Percentiles rank a stretch among this genome's conserved stretches.
Evolutionary conservation across 2,797 vertebrate species (phyloP).

Genomic region (Botia almorhae): DNA sequence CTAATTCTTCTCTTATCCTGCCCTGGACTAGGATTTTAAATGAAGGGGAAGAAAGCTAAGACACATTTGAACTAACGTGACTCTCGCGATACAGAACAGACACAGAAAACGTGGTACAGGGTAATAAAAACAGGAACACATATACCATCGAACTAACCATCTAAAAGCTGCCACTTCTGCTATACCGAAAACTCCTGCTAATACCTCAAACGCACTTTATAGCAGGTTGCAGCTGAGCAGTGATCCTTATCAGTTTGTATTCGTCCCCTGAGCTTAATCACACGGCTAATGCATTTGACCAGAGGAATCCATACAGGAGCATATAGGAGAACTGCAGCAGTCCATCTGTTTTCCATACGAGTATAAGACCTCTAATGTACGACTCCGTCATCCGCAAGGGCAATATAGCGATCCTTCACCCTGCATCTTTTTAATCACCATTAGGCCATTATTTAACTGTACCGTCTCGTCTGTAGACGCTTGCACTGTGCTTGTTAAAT

Average conservation of each 20-base stretch:
- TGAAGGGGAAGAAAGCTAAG: conserved; percentile 48
- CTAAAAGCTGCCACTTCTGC: background rate
- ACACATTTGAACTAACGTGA: conserved; percentile 43
- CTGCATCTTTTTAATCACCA: conserved; percentile 59
- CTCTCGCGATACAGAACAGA: conserved; percentile 2
- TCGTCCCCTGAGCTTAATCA: conserved; percentile 44
- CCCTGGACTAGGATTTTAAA: conserved; percentile 58
- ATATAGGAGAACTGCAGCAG: conserved; percentile 26
- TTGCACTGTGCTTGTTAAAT: conserved; percentile 52
- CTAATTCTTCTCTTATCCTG: conserved; percentile 72
- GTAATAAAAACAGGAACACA: too few species aligned
- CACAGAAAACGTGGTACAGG: background rate
- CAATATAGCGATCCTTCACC: conserved; percentile 44
- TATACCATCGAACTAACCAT: background rate
- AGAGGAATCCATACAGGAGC: conserved; percentile 39
- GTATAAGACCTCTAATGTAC: conserved; percentile 39
- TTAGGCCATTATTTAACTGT: conserved; percentile 45
- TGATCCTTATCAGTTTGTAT: conserved; percentile 49
- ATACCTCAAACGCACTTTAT: background rate
- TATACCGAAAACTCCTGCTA: conserved; percentile 1
- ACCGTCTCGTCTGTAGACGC: conserved; percentile 55
- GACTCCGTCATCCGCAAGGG: conserved; percentile 45
- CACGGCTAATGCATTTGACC: conserved; percentile 45
- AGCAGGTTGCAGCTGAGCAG: conserved; percentile 26
- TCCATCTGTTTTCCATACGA: conserved; percentile 59